These are phyloP conservation scores for Chironomus riparius DNA, from an alignment of 2,888 invertebrate species.

Conservation along the genomic window DNA sequence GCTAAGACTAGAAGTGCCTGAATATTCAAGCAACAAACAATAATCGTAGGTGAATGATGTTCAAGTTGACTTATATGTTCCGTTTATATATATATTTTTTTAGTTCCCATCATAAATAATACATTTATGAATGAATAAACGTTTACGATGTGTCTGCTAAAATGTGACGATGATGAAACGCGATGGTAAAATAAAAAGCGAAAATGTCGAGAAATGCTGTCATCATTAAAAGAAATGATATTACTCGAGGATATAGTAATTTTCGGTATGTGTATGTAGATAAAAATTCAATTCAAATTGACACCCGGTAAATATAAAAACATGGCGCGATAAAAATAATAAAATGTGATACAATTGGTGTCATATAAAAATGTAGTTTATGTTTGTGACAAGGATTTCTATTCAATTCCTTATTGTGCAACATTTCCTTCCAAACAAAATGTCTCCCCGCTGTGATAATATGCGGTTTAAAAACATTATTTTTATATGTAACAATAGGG, in stretches of 20 bases:
- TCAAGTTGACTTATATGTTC: no score
- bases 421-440: background rate
- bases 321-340: constrained; percentile 20
- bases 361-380: background rate
- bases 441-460: constrained; percentile 31
- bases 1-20: no score
- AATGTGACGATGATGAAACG: no score
- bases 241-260: background rate
- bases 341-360: background rate
- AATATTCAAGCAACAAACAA: no score
- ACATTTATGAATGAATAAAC: background rate
- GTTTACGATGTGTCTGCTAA: background rate
- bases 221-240: background rate
- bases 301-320: background rate
- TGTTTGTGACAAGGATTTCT: background rate
- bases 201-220: background rate
- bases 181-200: background rate
- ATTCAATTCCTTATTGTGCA: background rate
- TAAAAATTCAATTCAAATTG: background rate
- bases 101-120: background rate
- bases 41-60: no score
- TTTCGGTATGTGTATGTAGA: background rate
- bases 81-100: background rate
- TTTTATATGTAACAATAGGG: constrained; percentile 20
- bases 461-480: constrained; percentile 30